phyloP scores from a whole-genome alignment of 2,888 invertebrate genomes.

The Sinohyriopsis cumingii region DNA sequence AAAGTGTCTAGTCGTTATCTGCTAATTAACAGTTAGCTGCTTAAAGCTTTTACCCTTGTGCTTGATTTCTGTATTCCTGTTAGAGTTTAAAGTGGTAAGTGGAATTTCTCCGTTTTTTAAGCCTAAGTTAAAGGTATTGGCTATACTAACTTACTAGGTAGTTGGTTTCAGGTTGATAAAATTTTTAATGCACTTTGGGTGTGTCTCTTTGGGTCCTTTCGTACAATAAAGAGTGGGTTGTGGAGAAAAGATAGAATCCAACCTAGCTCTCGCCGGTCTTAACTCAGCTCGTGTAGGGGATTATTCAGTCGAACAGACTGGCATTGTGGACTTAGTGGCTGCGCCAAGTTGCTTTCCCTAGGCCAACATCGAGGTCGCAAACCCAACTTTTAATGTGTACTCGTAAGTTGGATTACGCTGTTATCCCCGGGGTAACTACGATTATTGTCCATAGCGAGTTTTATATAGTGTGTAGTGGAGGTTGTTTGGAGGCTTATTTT shows the following conservation, averaged over 20 bases:
- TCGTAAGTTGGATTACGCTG: conserved; percentile 86
- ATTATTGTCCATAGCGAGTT: conserved; percentile 68
- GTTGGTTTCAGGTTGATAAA: too few relatives aligned
- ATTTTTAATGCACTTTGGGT: too few relatives aligned
- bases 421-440: conserved; percentile 88
- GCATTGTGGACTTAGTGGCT: conserved; percentile 77
- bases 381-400: conserved; percentile 82
- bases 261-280: conserved; percentile 89
- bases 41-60: too few relatives aligned
- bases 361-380: conserved; percentile 94
- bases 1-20: too few relatives aligned
- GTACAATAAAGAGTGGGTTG: conserved; percentile 84
- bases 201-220: too few relatives aligned
- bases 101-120: too few relatives aligned
- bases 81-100: too few relatives aligned
- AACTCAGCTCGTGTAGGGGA: conserved; percentile 91
- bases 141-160: too few relatives aligned
- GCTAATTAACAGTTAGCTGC: too few relatives aligned
- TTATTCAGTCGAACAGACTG: conserved; percentile 82
- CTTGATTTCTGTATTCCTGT: too few relatives aligned
- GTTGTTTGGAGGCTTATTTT: conserved; percentile 18
- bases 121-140: too few relatives aligned
- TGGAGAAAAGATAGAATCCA: conserved; percentile 82
- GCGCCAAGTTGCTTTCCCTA: conserved; percentile 81
- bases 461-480: too few relatives aligned